Conservation (phyloP, 2,888 invertebrate genomes). For the Bombylius discolor region DNA sequence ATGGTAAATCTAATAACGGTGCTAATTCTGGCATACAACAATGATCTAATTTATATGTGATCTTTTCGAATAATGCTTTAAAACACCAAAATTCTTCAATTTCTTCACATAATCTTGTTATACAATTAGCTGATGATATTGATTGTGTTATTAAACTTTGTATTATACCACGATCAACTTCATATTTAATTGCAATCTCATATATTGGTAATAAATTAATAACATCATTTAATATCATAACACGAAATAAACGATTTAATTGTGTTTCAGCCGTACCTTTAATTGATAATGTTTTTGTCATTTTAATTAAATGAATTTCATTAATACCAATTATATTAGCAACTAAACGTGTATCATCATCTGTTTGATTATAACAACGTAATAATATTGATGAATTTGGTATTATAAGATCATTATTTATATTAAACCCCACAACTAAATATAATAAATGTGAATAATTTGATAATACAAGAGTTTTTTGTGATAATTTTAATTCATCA, state of each 20-base stretch:
- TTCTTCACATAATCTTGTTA: constrained; percentile 68
- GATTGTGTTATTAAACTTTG: constrained; percentile 62
- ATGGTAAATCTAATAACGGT: constrained; percentile 76
- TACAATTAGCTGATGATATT: constrained; percentile 59
- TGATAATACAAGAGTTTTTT: constrained; percentile 60
- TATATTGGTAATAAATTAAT: constrained; percentile 55
- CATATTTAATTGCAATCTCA: constrained; percentile 56
- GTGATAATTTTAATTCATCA: constrained; percentile 57
- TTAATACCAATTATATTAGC: constrained; percentile 64
- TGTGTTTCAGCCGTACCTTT: constrained; percentile 37
- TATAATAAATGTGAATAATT: constrained; percentile 78
- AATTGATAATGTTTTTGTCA: constrained; percentile 53
- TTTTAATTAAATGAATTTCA: constrained; percentile 55
- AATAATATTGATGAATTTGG: constrained; percentile 31
- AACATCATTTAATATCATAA: constrained; percentile 70
- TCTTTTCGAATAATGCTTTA: constrained; percentile 56
- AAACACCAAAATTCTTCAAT: constrained; percentile 73
- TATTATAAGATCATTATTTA: constrained; percentile 53
- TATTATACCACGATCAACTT: constrained; percentile 62
- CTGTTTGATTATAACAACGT: constrained; percentile 48
- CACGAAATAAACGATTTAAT: constrained; percentile 68
- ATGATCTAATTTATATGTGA: constrained; percentile 61
- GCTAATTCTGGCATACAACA: constrained; percentile 70
- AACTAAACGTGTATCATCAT: constrained; percentile 51
- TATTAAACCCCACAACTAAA: constrained; percentile 44